Evolutionary conservation across 2,797 vertebrate genomes (phyloP), one percentile per base, ranked within the genome.

Genomic region (Acanthornis magna): DNA sequence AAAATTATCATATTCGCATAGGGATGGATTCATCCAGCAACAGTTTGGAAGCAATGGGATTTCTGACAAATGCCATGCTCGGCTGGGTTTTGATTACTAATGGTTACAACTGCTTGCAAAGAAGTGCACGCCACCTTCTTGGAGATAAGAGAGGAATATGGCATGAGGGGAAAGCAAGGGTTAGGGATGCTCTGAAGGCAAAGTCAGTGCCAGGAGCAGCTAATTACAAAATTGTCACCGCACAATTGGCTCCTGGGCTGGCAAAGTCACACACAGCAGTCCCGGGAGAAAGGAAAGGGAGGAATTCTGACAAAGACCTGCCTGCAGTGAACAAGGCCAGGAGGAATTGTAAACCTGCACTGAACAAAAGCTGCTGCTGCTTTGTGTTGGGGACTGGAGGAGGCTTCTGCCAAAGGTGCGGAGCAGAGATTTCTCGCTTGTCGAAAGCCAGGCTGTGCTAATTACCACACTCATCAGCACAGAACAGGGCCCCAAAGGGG

Each of bases 31-130:
- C 11, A 53, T 92, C 88, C 58, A 85, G 27, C 61, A 87, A 36
- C n/a, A 57, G 65, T 91, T 74, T 75, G 65, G 38, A 38, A 91
- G 66, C 84, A 88, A 16, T 15, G 51, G 68, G 82, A 72, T 94
- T 94, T 89, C 81, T 89, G 65, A 92, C 45, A 85, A 93, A 87
- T 5, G 53, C 67, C 54, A 34, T 73, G 70, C 61, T 71, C 61
- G 43, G 55, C 16, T 76, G 42, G 61, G 42, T 74, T 85, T 51
- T 85, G 61, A 83, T 88, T 80, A 72, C 68, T 62, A 48, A 78
- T 27, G 54, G 45, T 45, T 72, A 32, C 8, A 6, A 63, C 29
- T 48, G 43, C 50, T 83, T 23, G 30, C 38, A 74, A 45, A 68
- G 48, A 38, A 48, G 27, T 3, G 22, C 48, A 38, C 4, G 0